A percentile compares a stretch with the other conserved stretches of the same genome.
phyloP scores from a whole-genome alignment of 2,113 vertebrate genomes.

The Chionis minor region DNA sequence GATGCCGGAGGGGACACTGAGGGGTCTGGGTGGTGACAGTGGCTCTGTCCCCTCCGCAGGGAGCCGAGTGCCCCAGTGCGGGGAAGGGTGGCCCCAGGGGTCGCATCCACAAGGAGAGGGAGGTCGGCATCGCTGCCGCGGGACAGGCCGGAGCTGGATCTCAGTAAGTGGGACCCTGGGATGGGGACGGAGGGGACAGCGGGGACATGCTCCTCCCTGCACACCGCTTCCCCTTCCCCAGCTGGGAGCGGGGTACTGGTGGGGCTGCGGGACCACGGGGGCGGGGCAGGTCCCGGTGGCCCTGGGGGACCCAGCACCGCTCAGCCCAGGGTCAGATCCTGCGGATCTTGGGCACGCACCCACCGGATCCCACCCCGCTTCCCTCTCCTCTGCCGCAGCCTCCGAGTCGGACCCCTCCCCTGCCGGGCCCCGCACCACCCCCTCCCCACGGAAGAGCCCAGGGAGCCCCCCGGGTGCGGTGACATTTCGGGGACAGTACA shows the following conservation, averaged over 20 bases:
- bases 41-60: neutral
- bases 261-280: neutral
- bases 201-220: neutral
- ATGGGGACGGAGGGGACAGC: neutral
- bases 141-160: constrained; percentile 2
- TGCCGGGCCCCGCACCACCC: neutral
- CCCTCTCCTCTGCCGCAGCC: neutral
- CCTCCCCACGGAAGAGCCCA: neutral
- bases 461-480: neutral
- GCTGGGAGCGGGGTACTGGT: fast-evolving
- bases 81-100: neutral
- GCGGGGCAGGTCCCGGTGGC: neutral
- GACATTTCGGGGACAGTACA: constrained; percentile 50
- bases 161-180: constrained; percentile 58
- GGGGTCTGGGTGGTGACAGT: neutral
- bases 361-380: fast-evolving
- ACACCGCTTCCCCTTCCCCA: fast-evolving
- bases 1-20: neutral
- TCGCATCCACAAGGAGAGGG: neutral
- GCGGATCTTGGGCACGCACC: neutral
- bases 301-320: fast-evolving
- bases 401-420: neutral
- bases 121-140: constrained; percentile 62
- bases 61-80: neutral
- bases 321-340: neutral